Evolutionary conservation across 1,140 invertebrate species (phyloP), one percentile per base, ranked within the genome.

Genomic region (Neodiprion virginianus): DNA sequence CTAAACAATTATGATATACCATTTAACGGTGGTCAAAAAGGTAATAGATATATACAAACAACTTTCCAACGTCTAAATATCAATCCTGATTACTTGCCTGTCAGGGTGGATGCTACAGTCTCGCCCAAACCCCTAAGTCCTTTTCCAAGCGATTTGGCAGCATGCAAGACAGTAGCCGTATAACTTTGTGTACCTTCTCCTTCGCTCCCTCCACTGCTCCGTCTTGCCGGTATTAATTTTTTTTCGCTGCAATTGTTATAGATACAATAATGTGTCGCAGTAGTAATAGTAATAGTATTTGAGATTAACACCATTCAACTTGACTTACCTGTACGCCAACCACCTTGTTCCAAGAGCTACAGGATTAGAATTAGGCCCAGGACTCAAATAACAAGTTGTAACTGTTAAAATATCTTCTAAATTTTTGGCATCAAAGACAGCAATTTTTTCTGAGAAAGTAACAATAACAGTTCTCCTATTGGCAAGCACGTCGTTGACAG

Each of bases 161-260:
- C 97, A 88, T 97, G 97, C 14, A 99, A 91, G 68, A 99, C 95
- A 0, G 96, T 97, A 1, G 97, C 97, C 71, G 97, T 98, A 83
- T 99, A 99, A 79, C 97, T 98, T 81, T 96, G 94, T 10, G 95
- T 91, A 21, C 92, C 92, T 88, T 89, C 87, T 82, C 92, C 92
- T 85, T 94, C 93, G 85, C 93, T 94, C 3, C 97, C 97, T 5
- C 96, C 97, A 82, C 94, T 95, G 84, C 96, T 97, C 80, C 96
- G 92, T 84, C 95, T 94, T 0, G 93, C 90, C 8, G 94, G 92
- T 72, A 96, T 89, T 48, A 98, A 83, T 87, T 96, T 94, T 79
- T 94, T 94, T 85, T 98, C 97, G 77, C 96, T 95, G 53, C 9
- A 75, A 79, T 71, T 21, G 8, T 67, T 23, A 61, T 50, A 69